Base-by-base conservation (phyloP, 2,888 invertebrate species). In the Cataglyphis albicans region DNA sequence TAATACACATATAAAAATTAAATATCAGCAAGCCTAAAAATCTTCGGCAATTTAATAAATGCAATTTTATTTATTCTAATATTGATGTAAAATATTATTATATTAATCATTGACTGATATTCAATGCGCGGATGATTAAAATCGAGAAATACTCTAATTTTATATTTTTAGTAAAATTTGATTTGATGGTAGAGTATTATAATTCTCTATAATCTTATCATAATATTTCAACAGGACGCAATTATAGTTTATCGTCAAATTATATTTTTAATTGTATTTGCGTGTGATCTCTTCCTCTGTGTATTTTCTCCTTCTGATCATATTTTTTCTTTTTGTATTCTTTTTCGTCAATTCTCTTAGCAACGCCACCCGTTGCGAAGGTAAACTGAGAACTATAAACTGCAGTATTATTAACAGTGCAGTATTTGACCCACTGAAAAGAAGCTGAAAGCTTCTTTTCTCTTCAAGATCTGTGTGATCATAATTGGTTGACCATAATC, bases 291-390 rank as follows among this genome's bases (percentile, higher is more conserved):
- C 57, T 84, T 84, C 83, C 73, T 82, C 70, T 82, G 10, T 48
- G 38, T 41, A 21, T 57, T 61, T 25, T 57, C 48, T 48, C 48
- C 6, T 18, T n/a, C 52, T 48, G 48, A 18, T 18, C 18, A 5
- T 18, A 32, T 52, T 68, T 84, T 83, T 80, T 41, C 70, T 81
- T 83, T 41, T 25, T 7, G 0, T 52, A 25, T 38, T 68, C 64
- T 52, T 68, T 75, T 48, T 64, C 61, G n/a, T 12, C 15, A 18
- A 65, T 38, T 65, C n/a, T 48, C 55, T 80, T 75, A 41, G 68
- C 57, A 64, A 76, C 82, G 88, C 91, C 92, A 89, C 92, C 92
- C 92, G 91, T 89, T 87, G 92, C n/a, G 52, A 44, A 44, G 41
- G 41, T 44, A 15, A 44, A 44, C 12, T 12, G 41, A 44, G 52